Base-by-base conservation (phyloP, 2,113 vertebrate species). In the Helogale parvula region DNA sequence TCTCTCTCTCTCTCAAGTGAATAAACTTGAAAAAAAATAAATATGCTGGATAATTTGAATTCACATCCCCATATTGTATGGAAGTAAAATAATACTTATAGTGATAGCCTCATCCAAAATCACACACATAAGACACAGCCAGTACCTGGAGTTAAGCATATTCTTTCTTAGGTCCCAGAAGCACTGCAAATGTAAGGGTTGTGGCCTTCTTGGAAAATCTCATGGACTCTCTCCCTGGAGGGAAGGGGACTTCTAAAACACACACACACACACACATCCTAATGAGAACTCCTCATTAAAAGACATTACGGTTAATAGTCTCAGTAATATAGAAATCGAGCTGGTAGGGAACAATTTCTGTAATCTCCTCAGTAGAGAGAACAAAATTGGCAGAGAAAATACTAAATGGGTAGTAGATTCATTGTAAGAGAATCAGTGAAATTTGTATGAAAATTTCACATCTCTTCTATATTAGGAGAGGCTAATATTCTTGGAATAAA, bases 401-500 rank as follows among this genome's bases (percentile, higher is more conserved):
- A 90, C 66, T 60, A 88, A 90, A 35, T 94, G 29, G 11, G 27
- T 65, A 41, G 33, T 47, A 15, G 15, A 93, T 79, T 76, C 60
- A 71, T 79, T 74, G 15, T 81, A 90, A 95, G 27, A 45, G 16
- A 94, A 16, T 81, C 25, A 65, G 45, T 45, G 41, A 93, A 72
- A 84, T n/a, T 35, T 65, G 81, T 81, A 54, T 63, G 80, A 93
- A 95, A 84, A 74, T 82, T 92, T 97, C 76, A 72, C 65, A 90
- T 96, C 47, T 95, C 91, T 96, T 96, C 60, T 82, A 77, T 96
- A 94, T 94, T 93, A 94, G 45, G 95, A 77, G 65, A 93, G n/a
- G 74, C 68, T 91, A 81, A 97, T 97, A 84, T 95, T 96, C 85
- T 97, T 93, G 54, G 80, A 96, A 95, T 96, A 92, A 96, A 95